Base-by-base conservation (phyloP, 2,797 vertebrate genomes). In the Myripristis murdjan region DNA sequence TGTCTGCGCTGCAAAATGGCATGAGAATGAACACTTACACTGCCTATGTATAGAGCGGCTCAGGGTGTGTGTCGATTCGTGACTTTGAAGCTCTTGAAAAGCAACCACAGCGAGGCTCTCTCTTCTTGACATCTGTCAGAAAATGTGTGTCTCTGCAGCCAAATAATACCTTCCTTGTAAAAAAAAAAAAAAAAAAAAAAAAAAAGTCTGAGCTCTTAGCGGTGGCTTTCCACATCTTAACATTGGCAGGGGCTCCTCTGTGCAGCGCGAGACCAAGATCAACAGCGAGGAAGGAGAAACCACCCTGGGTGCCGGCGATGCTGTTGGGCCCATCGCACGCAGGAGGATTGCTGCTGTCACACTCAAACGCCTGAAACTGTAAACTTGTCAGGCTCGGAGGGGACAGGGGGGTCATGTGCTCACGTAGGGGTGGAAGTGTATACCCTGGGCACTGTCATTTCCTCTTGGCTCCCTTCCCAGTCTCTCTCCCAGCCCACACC, bases 391-490 rank as follows among this genome's bases (percentile, higher is more conserved):
- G 61, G 69, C 65, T 78, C 35, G 24, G 73, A 52, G 37, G 58
- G 49, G 58, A n/a, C 28, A 26, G 18, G 37, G 56, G 31, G 26
- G 51, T 67, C 11, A 58, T 73, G 79, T 64, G 68, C 68, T 75
- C 68, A 72, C 77, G 74, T 71, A 83, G 82, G 53, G 80, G 78
- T 85, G 68, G 78, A 84, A 80, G 82, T 83, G 78, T 83, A 66
- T 75, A 90, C 79, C 81, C 66, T 75, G 85, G 86, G 82, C 80
- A 79, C 65, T 77, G 83, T 79, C 49, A 64, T 91, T 91, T 91
- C 88, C 87, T 84, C 77, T 89, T 88, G 91, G 90, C 89, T 79
- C 31, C 37, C 61, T 74, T 87, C 89, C 88, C 33, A 35, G 80
- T 72, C 85, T 84, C 70, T 63, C 78, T 70, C 65, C 5, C 5